phyloP scores from a whole-genome alignment of 1,140 invertebrate species.

The Doryteuthis pealeii region DNA sequence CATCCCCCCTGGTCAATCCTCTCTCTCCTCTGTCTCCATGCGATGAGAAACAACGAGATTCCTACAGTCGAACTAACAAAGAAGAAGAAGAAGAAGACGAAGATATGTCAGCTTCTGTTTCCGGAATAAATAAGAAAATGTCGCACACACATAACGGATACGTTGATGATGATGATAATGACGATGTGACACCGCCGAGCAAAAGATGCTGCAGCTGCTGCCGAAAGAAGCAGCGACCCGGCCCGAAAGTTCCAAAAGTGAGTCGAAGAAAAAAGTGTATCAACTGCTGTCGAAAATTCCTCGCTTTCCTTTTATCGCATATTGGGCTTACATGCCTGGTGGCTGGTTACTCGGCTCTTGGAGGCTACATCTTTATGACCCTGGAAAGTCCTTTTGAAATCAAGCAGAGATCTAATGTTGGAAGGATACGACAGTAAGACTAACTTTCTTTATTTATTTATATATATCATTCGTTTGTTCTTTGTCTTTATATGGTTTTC shows the following conservation, averaged over 20 bases:
- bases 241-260: background rate
- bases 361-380: slow-evolving; percentile 86
- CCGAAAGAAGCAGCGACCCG: background rate
- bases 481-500: too few relatives aligned
- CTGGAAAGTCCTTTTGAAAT: slow-evolving; percentile 68
- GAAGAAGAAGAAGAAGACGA: too few relatives aligned
- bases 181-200: background rate
- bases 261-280: slow-evolving; percentile 29
- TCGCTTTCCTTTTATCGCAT: slow-evolving; percentile 67
- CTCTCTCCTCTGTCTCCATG: background rate
- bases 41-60: background rate
- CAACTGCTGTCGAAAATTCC: slow-evolving; percentile 55
- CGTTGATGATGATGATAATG: background rate
- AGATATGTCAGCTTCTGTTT: too few relatives aligned
- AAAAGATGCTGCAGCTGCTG: background rate
- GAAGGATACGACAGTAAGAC: slow-evolving; percentile 8
- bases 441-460: too few relatives aligned
- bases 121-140: background rate
- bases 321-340: slow-evolving; percentile 93
- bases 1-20: too few relatives aligned
- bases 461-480: too few relatives aligned
- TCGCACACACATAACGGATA: background rate
- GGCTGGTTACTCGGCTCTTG: slow-evolving; percentile 91
- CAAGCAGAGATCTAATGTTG: slow-evolving; percentile 14
- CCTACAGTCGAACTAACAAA: background rate